Base-by-base conservation (phyloP, 2,888 invertebrate genomes). In the Frankliniella intonsa region DNA sequence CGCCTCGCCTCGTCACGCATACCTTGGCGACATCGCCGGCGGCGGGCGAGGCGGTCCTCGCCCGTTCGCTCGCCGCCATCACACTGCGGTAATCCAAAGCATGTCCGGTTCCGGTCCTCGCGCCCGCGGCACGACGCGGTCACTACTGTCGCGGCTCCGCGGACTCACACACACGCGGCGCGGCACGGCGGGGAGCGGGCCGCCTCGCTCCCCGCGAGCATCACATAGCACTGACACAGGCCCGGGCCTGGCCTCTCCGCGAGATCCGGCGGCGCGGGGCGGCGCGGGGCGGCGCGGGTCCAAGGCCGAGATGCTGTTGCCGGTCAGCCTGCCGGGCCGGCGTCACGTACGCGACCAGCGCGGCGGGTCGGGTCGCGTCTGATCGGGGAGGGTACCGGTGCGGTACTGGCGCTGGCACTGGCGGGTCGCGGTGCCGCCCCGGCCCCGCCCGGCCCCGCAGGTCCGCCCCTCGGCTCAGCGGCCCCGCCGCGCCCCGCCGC, bases 191-290 rank as follows among this genome's bases (percentile, higher is more conserved):
- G 25, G 83, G 83, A 49, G 76, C 80, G 27, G 38, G 38, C 38
- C 81, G 25, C 79, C 76, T 27, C 55, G 51, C 62, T n/a, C 55
- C 50, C 83, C 83, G 80, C 80, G 22, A 17, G 80, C 81, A 62
- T 82, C 80, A 76, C 50, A 81, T 50, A 80, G 81, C 50, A 82
- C 81, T 65, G 82, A 81, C 80, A n/a, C n/a, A n/a, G 81, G 81
- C 81, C 0, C 62, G 62, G 62, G 7, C n/a, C n/a, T n/a, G n/a
- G n/a, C n/a, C n/a, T n/a, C n/a, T n/a, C n/a, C n/a, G n/a, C n/a
- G n/a, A n/a, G n/a, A n/a, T n/a, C n/a, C n/a, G n/a, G n/a, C 69
- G 22, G 25, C 69, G 62, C 38, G 69, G 12, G 22, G 22, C 22
- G 22, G 69, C 69, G 69, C 69, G 69, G 22, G n/a, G 22, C 25